Evolutionary conservation across 2,113 vertebrate genomes (phyloP).

Genomic region (Acanthisitta chloris): DNA sequence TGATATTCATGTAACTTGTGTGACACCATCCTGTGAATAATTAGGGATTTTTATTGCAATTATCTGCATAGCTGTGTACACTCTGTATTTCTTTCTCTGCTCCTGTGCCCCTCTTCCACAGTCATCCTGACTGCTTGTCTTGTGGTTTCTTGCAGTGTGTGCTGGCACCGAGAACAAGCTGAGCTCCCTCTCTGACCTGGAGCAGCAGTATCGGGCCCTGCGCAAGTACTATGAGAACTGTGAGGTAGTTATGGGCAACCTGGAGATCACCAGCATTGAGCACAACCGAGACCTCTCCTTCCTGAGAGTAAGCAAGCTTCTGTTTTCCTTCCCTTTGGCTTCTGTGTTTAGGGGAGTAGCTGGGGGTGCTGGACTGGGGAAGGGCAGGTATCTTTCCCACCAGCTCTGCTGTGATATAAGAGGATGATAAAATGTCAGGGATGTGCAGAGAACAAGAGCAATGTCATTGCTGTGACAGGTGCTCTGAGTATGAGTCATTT

Average conservation of each 20-base stretch:
- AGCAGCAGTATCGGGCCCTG: conserved; percentile 93
- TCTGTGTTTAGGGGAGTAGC: neutral
- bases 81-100: neutral
- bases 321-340: neutral
- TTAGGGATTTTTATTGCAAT: neutral
- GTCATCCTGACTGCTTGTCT: neutral
- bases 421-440: neutral
- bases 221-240: conserved; percentile 98
- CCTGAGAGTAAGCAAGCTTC: conserved; percentile 81
- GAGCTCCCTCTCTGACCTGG: conserved; percentile 95
- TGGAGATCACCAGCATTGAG: conserved; percentile 98
- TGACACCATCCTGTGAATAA: neutral
- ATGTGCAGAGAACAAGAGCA: neutral
- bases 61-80: neutral
- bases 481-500: neutral
- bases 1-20: neutral
- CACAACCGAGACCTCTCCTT: conserved; percentile 94
- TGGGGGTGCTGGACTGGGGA: neutral
- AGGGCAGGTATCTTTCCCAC: neutral
- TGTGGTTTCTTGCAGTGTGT: conserved; percentile 81
- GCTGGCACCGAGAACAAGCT: conserved; percentile 95
- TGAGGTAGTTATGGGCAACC: conserved; percentile 96
- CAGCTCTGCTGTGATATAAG: neutral
- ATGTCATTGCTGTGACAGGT: neutral
- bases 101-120: neutral